These are phyloP conservation scores for Drosophila quinaria DNA, from an alignment of 2,888 invertebrate genomes.

Conservation along the genomic window DNA sequence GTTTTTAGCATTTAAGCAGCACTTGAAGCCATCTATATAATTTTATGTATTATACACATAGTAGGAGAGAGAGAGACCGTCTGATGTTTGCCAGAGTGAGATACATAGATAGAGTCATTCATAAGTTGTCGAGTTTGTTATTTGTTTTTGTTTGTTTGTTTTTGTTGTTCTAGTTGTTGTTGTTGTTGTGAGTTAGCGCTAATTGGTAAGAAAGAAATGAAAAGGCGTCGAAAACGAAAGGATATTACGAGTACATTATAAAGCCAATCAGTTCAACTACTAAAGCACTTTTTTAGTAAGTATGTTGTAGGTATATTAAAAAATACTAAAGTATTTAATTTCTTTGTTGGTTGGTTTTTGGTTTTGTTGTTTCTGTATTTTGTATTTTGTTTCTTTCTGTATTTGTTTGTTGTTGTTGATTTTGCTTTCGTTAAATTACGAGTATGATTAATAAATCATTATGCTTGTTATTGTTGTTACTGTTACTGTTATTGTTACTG, in stretches of 20 bases:
- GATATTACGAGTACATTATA: slow-evolving; percentile 41
- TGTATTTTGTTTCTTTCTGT: slow-evolving; percentile 18
- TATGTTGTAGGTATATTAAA: neutral
- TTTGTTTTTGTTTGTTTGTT: neutral
- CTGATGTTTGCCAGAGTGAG: neutral
- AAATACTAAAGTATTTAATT: slow-evolving; percentile 4
- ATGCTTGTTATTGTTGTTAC: slow-evolving; percentile 47
- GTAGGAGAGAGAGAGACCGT: slow-evolving; percentile 4
- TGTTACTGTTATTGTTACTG: slow-evolving; percentile 43
- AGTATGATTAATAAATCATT: slow-evolving; percentile 42
- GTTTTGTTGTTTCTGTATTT: slow-evolving; percentile 4
- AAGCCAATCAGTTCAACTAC: slow-evolving; percentile 76
- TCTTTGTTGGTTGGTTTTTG: slow-evolving; percentile 5
- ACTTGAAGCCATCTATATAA: slow-evolving; percentile 17
- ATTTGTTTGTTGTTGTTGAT: slow-evolving; percentile 12
- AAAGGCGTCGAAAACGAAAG: slow-evolving; percentile 48
- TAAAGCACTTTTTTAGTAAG: slow-evolving; percentile 49
- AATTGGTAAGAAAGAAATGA: slow-evolving; percentile 42
- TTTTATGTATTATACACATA: slow-evolving; percentile 12
- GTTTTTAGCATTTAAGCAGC: slow-evolving; percentile 28
- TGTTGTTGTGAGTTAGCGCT: slow-evolving; percentile 36
- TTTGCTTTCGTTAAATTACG: slow-evolving; percentile 32
- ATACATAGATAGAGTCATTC: neutral
- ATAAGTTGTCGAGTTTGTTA: neutral
- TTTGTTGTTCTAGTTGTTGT: neutral